Percentiles rank a stretch among this genome's conserved stretches.
Evolutionary conservation across 2,888 invertebrate genomes (phyloP).

Genomic region (Thymelicus acteon): DNA sequence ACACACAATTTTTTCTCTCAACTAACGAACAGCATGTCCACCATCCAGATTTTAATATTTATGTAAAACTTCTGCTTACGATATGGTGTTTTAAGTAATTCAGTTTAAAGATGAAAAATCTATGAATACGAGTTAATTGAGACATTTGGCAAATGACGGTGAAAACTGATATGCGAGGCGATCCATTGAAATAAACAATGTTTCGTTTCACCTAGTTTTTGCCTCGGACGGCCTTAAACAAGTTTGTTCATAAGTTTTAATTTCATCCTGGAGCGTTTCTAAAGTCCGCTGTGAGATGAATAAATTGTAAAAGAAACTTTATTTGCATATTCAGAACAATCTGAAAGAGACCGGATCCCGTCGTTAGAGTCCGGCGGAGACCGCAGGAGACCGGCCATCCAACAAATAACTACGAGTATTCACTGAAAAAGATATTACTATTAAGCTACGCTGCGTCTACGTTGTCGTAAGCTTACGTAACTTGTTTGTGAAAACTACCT

Average conservation of each 20-base stretch:
- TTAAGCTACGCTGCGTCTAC: too few relatives aligned
- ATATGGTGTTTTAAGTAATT: too few relatives aligned
- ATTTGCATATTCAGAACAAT: constrained; percentile 52
- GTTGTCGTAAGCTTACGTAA: too few relatives aligned
- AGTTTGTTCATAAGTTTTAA: constrained; percentile 33
- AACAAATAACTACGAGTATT: not conserved
- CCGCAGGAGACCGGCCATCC: not conserved
- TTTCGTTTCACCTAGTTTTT: constrained; percentile 19
- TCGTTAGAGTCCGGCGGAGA: constrained; percentile 40
- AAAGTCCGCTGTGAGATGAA: constrained; percentile 26
- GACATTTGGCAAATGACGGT: too few relatives aligned
- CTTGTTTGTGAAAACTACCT: too few relatives aligned
- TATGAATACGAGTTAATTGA: too few relatives aligned
- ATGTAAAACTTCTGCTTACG: too few relatives aligned
- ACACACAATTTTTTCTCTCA: too few relatives aligned
- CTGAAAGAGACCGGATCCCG: constrained; percentile 49
- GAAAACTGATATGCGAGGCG: too few relatives aligned
- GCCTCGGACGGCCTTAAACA: constrained; percentile 19
- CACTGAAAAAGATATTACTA: not conserved
- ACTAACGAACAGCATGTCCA: too few relatives aligned
- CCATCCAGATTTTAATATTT: too few relatives aligned
- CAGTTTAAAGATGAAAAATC: too few relatives aligned
- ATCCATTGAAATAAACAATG: constrained; percentile 6
- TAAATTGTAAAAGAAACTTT: constrained; percentile 33
- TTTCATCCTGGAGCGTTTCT: constrained; percentile 24